phyloP scores from a whole-genome alignment of 1,140 invertebrate genomes.

The Tetragnatha versicolor region DNA sequence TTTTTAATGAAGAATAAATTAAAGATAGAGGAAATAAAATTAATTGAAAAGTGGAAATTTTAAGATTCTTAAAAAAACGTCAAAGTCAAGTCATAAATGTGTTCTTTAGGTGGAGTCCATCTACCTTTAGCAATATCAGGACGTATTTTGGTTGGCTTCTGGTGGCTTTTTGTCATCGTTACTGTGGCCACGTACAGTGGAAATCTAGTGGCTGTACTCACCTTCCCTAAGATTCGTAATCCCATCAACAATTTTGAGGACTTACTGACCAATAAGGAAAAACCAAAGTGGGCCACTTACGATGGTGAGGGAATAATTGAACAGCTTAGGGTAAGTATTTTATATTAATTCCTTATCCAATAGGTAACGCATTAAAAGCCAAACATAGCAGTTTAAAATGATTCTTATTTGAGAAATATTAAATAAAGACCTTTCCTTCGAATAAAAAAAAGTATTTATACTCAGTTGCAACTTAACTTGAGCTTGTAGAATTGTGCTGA shows the following conservation, averaged over 20 bases:
- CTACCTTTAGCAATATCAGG: constrained; percentile 84
- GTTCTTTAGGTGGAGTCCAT: constrained; percentile 78
- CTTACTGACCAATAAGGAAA: constrained; percentile 69
- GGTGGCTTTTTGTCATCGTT: constrained; percentile 92
- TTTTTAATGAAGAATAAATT: background rate
- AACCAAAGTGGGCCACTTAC: constrained; percentile 76
- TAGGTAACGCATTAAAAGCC: too few species aligned
- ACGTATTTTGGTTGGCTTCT: constrained; percentile 85
- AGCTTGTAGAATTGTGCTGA: too few species aligned
- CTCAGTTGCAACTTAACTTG: too few species aligned
- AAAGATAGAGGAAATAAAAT: background rate
- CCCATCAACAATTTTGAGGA: constrained; percentile 78
- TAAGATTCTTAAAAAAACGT: too few species aligned
- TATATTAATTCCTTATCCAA: too few species aligned
- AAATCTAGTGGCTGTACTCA: constrained; percentile 90
- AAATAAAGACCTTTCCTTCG: too few species aligned
- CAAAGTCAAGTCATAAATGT: too few species aligned
- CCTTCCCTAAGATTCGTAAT: constrained; percentile 85
- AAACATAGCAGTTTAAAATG: too few species aligned
- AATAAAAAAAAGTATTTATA: too few species aligned
- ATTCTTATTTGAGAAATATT: too few species aligned
- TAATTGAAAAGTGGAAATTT: background rate
- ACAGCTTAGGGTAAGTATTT: constrained; percentile 68
- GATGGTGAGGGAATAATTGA: constrained; percentile 77
- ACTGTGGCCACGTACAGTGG: constrained; percentile 91